A percentile compares a stretch with the other conserved stretches of the same genome.
phyloP scores from a whole-genome alignment of 2,888 invertebrate species.

The Eupelmus urozonus region DNA sequence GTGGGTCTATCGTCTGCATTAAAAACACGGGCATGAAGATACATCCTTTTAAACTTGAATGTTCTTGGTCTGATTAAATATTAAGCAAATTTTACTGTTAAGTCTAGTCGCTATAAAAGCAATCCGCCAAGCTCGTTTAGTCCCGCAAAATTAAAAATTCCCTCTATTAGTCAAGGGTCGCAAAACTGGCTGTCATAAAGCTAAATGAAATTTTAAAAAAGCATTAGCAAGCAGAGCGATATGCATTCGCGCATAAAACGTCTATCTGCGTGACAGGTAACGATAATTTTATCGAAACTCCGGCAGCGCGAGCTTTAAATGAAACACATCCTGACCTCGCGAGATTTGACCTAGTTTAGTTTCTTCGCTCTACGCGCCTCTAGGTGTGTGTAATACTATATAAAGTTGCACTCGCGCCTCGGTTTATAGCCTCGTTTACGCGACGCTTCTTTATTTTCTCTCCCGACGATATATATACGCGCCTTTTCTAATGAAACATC shows the following conservation, averaged over 20 bases:
- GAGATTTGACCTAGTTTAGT: conserved; percentile 56
- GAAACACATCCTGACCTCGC: conserved; percentile 50
- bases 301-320: conserved; percentile 41
- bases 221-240: neutral
- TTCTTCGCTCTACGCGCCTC: too few species aligned
- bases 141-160: too few species aligned
- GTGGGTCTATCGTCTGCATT: too few species aligned
- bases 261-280: conserved; percentile 29
- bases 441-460: neutral
- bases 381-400: too few species aligned
- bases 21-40: too few species aligned
- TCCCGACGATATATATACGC: neutral
- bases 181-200: too few species aligned
- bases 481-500: neutral
- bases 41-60: too few species aligned
- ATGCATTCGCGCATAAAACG: neutral
- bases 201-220: conserved; percentile 27
- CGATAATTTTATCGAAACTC: conserved; percentile 48
- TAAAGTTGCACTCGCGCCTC: neutral
- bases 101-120: too few species aligned
- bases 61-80: too few species aligned
- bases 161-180: too few species aligned
- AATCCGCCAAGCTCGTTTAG: too few species aligned
- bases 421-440: neutral
- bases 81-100: too few species aligned